Percentiles rank a stretch among this genome's conserved stretches.
Evolutionary conservation across 1,140 invertebrate genomes (phyloP).

Genomic region (Calephelis nemesis): DNA sequence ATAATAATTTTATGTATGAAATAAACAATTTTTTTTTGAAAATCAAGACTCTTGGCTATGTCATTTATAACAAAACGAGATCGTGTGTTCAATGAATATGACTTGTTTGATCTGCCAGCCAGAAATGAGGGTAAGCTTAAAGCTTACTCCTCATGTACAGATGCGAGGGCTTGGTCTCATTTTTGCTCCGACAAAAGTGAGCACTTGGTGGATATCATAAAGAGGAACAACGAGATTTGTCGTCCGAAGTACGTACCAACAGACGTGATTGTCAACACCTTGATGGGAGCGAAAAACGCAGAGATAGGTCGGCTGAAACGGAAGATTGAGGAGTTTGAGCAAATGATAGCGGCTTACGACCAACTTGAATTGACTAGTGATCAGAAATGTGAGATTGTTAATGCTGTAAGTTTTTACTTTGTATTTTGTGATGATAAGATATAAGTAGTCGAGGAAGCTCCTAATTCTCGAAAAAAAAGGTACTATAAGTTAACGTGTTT

Average conservation of each 20-base stretch:
- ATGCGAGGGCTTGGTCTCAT: slow-evolving; percentile 71
- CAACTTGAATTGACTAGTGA: slow-evolving; percentile 62
- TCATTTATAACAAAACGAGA: slow-evolving; percentile 74
- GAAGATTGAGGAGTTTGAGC: slow-evolving; percentile 69
- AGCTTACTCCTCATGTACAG: slow-evolving; percentile 68
- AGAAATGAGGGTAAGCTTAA: slow-evolving; percentile 72
- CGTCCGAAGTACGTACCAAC: slow-evolving; percentile 70
- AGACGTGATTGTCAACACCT: slow-evolving; percentile 70
- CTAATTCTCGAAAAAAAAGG: too few relatives aligned
- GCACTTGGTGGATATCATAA: slow-evolving; percentile 69
- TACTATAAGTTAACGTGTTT: too few relatives aligned
- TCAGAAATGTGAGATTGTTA: slow-evolving; percentile 67
- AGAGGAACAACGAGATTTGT: slow-evolving; percentile 62
- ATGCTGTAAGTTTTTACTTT: slow-evolving; percentile 47
- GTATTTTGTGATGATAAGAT: too few relatives aligned
- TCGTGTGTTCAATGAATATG: slow-evolving; percentile 66
- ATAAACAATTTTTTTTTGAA: background rate
- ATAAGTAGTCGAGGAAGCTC: too few relatives aligned
- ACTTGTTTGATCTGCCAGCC: slow-evolving; percentile 56
- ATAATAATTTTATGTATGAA: slow-evolving; percentile 30
- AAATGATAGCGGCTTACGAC: slow-evolving; percentile 63
- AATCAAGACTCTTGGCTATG: slow-evolving; percentile 44
- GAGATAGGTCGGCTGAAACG: slow-evolving; percentile 69
- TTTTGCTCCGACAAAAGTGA: slow-evolving; percentile 66
- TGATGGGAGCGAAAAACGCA: slow-evolving; percentile 71